A percentile compares a stretch with the other conserved stretches of the same genome.
Conservation (phyloP, 2,797 vertebrate genomes). For the Channa striata region DNA sequence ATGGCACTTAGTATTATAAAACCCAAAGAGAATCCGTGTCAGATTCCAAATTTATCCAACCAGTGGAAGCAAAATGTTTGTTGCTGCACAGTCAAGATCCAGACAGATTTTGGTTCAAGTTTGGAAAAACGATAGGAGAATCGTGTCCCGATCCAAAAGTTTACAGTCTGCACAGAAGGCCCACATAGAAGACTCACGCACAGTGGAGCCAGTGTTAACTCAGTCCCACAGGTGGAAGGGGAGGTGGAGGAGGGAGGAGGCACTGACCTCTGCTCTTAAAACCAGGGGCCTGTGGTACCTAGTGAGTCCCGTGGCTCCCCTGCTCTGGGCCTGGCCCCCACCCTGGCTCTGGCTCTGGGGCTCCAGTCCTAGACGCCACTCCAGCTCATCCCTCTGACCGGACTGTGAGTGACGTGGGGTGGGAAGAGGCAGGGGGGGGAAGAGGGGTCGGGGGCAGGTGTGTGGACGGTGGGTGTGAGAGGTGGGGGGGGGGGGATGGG, state of each 20-base stretch:
- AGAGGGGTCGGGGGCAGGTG: slow-evolving; percentile 66
- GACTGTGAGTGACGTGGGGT: slow-evolving; percentile 89
- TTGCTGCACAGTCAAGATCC: neutral
- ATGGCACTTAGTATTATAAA: no score
- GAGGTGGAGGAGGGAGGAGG: slow-evolving; percentile 75
- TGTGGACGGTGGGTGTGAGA: slow-evolving; percentile 44
- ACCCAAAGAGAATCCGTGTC: neutral
- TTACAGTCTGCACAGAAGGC: slow-evolving; percentile 40
- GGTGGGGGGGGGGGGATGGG: slow-evolving; percentile 54
- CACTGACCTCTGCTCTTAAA: slow-evolving; percentile 97
- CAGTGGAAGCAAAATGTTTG: slow-evolving; percentile 7
- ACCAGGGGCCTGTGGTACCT: slow-evolving; percentile 92
- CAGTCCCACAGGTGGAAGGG: slow-evolving; percentile 64
- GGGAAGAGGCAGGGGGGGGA: slow-evolving; percentile 59
- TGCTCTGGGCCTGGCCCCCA: slow-evolving; percentile 86
- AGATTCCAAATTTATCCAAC: neutral
- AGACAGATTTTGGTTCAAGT: slow-evolving; percentile 9
- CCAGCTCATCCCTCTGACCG: slow-evolving; percentile 97
- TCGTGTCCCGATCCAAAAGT: slow-evolving; percentile 22
- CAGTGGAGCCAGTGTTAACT: slow-evolving; percentile 43
- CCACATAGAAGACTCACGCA: slow-evolving; percentile 1
- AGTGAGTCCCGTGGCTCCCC: slow-evolving; percentile 91
- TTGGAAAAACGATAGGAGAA: slow-evolving; percentile 12
- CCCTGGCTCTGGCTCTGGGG: slow-evolving; percentile 84
- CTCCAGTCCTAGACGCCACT: slow-evolving; percentile 93